Evolutionary conservation across 2,888 invertebrate genomes (phyloP), one percentile per base, ranked within the genome.

Genomic region (Xanthia togata): DNA sequence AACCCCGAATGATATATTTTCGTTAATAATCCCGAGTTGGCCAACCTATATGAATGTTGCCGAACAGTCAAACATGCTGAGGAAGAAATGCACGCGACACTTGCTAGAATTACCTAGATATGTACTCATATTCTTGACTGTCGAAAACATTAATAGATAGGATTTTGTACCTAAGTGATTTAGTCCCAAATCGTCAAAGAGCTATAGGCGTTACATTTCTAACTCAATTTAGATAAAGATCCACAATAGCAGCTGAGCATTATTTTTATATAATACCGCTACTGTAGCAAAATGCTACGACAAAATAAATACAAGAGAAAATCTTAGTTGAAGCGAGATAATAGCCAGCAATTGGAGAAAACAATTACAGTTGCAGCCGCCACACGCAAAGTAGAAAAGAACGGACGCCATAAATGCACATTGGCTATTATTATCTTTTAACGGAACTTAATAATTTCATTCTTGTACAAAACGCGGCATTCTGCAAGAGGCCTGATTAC

Each of bases 371-470:
- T 31, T 35, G n/a, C 68, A 73, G 71, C n/a, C 47, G 50, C 62
- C 65, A 70, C 65, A 71, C 17, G 47, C 41, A 17, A 71, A 70
- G 12, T 53, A 71, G 23, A 70, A 80, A 69, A 74, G 65, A 82
- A 79, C 82, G 79, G 82, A 79, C 82, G 72, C 57, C 26, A 55
- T 78, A 79, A 84, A 84, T 79, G 84, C 84, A 82, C 84, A 84
- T 84, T 84, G 84, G 84, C 84, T 12, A 79, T 82, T 82, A 84
- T 84, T 84, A 84, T 84, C 84, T 84, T 84, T 74, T 84, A 76
- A 84, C 84, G 84, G 84, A 84, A 84, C 84, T 84, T 82, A 84
- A 84, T 84, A 81, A 84, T 84, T 84, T 84, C 79, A 84, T 84
- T 81, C 84, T 83, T 83, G 78, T 74, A 72, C 72, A 73, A 78